Conservation (phyloP, 1,140 invertebrate genomes). For the Nasonia giraulti region DNA sequence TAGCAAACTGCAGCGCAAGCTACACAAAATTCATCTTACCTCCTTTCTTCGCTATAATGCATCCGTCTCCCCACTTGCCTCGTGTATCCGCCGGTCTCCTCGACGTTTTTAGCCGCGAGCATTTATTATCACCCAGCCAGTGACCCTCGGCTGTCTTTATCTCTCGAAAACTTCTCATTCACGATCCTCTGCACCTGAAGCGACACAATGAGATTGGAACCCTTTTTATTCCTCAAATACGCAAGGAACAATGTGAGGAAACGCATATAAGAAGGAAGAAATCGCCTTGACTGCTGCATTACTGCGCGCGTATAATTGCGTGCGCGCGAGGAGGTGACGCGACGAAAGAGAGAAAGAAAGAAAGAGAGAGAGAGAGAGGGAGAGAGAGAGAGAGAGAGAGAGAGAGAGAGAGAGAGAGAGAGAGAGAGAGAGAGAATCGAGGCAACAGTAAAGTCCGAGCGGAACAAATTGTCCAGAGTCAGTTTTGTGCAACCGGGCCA, state of each 20-base stretch:
- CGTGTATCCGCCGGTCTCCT: background rate
- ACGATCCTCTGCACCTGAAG: background rate
- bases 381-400: background rate
- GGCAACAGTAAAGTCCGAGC: conserved; percentile 40
- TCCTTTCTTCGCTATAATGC: no score
- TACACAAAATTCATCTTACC: no score
- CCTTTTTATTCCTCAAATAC: background rate
- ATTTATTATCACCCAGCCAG: background rate
- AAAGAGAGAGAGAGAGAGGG: no score
- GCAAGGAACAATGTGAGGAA: conserved; percentile 3
- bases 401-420: background rate
- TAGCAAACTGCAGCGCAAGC: no score
- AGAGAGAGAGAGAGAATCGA: background rate
- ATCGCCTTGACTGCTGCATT: background rate
- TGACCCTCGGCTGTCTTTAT: background rate
- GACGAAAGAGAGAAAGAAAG: conserved; percentile 2
- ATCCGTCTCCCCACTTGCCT: no score
- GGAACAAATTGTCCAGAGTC: conserved; percentile 58
- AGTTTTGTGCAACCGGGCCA: conserved; percentile 43
- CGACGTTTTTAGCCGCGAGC: background rate
- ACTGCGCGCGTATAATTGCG: conserved; percentile 30
- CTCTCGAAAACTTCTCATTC: background rate
- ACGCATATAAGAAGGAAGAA: background rate
- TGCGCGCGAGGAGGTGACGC: background rate
- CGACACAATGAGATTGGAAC: background rate